A percentile compares a stretch with the other conserved stretches of the same genome.
Conservation (phyloP, 37 sponge, comb jelly and placozoan species). For the Crambe crambe region DNA sequence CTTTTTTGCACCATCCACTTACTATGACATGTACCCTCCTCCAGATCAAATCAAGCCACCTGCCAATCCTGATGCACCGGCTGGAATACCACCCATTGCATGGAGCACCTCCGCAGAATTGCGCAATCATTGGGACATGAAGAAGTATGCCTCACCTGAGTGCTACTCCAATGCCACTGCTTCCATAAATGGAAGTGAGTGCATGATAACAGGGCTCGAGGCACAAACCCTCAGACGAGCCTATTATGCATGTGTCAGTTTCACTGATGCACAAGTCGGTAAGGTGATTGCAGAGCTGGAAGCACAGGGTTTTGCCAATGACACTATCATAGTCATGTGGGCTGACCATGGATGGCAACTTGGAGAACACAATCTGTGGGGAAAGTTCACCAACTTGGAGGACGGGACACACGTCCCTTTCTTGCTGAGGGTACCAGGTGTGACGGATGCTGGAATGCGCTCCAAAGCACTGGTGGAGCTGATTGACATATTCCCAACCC, state of each 20-base stretch:
- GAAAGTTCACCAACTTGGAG: slow-evolving; percentile 60
- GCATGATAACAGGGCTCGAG: slow-evolving; percentile 1
- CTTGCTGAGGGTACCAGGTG: slow-evolving; percentile 49
- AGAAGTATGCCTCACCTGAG: background rate
- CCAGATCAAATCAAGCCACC: slow-evolving; percentile 23
- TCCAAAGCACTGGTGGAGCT: slow-evolving; percentile 26
- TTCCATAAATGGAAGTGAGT: slow-evolving; percentile 18
- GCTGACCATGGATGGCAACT: slow-evolving; percentile 65
- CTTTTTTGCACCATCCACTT: slow-evolving; percentile 19
- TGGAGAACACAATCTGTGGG: slow-evolving; percentile 41
- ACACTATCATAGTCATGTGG: slow-evolving; percentile 54
- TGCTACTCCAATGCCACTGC: slow-evolving; percentile 12
- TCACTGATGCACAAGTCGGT: slow-evolving; percentile 42
- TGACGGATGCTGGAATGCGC: slow-evolving; percentile 18
- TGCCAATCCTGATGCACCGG: slow-evolving; percentile 33
- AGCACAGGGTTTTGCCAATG: slow-evolving; percentile 22
- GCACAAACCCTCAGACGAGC: slow-evolving; percentile 7
- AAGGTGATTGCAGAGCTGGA: slow-evolving; percentile 22
- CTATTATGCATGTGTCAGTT: slow-evolving; percentile 53
- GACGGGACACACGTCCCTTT: slow-evolving; percentile 54
- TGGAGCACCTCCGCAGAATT: background rate
- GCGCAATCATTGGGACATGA: background rate
- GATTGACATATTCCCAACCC: slow-evolving; percentile 49
- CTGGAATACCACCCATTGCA: slow-evolving; percentile 26
- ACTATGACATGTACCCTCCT: slow-evolving; percentile 38